Evolutionary conservation across 2,113 vertebrate genomes (phyloP).

Genomic region (Trachemys scripta): DNA sequence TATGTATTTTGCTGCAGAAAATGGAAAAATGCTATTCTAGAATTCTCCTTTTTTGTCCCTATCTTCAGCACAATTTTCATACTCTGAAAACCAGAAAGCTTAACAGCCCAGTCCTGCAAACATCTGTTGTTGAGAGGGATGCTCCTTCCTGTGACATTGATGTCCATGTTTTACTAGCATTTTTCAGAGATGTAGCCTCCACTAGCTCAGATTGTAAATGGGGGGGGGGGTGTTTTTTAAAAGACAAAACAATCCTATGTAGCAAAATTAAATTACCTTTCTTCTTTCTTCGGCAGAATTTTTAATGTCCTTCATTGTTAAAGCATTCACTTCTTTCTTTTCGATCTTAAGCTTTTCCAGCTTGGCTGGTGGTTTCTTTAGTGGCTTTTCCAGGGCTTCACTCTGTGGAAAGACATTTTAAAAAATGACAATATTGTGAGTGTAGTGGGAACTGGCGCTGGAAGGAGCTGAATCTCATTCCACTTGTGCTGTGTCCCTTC

Average conservation of each 20-base stretch:
- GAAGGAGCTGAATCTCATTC: background rate
- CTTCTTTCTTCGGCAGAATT: slow-evolving; percentile 78
- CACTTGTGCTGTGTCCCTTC: background rate
- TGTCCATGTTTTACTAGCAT: background rate
- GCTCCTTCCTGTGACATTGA: background rate
- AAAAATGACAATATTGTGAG: background rate
- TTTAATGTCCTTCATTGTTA: slow-evolving; percentile 80
- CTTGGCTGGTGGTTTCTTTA: slow-evolving; percentile 79
- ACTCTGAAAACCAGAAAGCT: no score
- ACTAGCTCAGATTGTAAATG: background rate
- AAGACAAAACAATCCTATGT: background rate
- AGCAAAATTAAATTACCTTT: slow-evolving; percentile 52
- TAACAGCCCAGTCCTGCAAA: background rate
- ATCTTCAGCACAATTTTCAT: background rate
- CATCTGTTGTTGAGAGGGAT: background rate
- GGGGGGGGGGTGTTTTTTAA: background rate
- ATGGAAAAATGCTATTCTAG: background rate
- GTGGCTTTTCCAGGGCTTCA: slow-evolving; percentile 39
- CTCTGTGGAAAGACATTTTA: slow-evolving; percentile 57
- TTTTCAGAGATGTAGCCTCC: background rate
- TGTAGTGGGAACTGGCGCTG: background rate
- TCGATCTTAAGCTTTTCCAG: slow-evolving; percentile 84
- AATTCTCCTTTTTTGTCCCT: background rate
- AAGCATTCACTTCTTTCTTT: slow-evolving; percentile 62
- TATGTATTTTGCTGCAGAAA: background rate